These are phyloP conservation scores for Rhabdophis nuchalis DNA, from an alignment of 2,797 vertebrate genomes.

Conservation along the genomic window DNA sequence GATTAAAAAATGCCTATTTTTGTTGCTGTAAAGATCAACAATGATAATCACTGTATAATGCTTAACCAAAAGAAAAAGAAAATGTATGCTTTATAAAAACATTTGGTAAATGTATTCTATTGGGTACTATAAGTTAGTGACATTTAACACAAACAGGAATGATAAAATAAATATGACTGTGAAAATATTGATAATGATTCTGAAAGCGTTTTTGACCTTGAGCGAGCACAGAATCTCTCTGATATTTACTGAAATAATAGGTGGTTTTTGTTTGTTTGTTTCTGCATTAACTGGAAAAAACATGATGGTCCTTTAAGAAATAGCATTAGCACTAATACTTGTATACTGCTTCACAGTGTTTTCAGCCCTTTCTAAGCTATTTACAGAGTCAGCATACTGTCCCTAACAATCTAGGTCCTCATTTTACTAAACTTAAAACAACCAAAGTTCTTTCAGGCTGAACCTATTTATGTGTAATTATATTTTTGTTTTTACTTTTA, in stretches of 20 bases:
- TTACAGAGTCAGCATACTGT: no score
- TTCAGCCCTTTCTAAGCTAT: no score
- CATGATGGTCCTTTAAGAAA: background rate
- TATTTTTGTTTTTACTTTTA: background rate
- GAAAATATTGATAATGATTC: background rate
- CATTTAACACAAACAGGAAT: background rate
- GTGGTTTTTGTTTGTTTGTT: background rate
- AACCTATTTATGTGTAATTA: background rate
- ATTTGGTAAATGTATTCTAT: background rate
- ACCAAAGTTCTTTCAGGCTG: background rate
- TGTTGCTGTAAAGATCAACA: slow-evolving; percentile 67
- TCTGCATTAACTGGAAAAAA: background rate
- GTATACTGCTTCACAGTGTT: no score
- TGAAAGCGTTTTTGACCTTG: background rate
- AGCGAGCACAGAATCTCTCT: background rate
- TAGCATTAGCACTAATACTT: background rate
- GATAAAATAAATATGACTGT: background rate
- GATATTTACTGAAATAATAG: background rate
- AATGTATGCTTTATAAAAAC: slow-evolving; percentile 10
- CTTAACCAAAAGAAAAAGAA: slow-evolving; percentile 21
- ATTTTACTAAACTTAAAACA: background rate
- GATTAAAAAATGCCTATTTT: slow-evolving; percentile 75
- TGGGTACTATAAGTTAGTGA: background rate
- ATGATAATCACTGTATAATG: slow-evolving; percentile 69
- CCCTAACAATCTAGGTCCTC: no score